A percentile compares a stretch with the other conserved stretches of the same genome.
Evolutionary conservation across 2,888 invertebrate species (phyloP).

Genomic region (Catocala nupta): DNA sequence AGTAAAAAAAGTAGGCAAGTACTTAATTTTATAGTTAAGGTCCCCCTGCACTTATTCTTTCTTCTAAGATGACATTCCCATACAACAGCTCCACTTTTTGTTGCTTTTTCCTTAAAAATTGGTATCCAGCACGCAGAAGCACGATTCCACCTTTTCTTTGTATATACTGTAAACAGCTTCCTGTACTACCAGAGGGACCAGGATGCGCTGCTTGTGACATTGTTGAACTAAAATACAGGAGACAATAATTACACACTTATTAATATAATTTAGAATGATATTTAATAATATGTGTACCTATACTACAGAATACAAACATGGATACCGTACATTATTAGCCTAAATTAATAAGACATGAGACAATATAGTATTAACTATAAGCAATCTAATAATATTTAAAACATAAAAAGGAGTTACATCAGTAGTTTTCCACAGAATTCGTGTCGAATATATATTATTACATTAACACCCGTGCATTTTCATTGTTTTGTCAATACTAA

Average conservation of each 20-base stretch:
- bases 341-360: constrained; percentile 19
- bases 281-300: constrained; percentile 18
- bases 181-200: constrained; percentile 22
- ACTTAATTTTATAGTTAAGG: constrained; percentile 14
- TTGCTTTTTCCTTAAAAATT: constrained; percentile 21
- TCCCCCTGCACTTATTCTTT: constrained; percentile 20
- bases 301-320: constrained; percentile 11
- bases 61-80: constrained; percentile 23
- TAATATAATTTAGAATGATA: constrained; percentile 22
- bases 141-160: constrained; percentile 22
- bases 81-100: constrained; percentile 8
- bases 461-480: too few relatives aligned
- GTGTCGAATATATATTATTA: too few relatives aligned
- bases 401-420: too few relatives aligned
- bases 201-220: constrained; percentile 21
- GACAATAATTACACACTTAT: constrained; percentile 26
- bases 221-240: constrained; percentile 18
- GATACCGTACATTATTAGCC: constrained; percentile 12
- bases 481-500: too few relatives aligned
- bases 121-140: constrained; percentile 22
- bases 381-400: background rate
- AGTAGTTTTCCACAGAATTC: too few relatives aligned
- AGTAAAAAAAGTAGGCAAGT: too few relatives aligned
- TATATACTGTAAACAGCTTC: constrained; percentile 22
- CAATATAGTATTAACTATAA: constrained; percentile 18